Evolutionary conservation across 2,797 vertebrate species (phyloP).

Genomic region (Enteromius anoplus): DNA sequence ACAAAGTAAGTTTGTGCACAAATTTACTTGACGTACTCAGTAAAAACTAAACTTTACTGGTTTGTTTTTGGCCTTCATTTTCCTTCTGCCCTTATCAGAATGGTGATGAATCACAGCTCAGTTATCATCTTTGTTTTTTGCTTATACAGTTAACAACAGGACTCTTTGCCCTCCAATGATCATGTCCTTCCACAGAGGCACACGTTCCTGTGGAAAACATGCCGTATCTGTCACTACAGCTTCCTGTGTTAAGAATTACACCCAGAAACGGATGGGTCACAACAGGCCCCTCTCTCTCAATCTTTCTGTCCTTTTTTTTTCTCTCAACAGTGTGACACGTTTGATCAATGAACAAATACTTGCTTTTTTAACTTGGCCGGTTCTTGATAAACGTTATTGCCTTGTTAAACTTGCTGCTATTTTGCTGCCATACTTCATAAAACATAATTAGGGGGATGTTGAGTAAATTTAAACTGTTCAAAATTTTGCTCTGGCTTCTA

Average conservation of each 20-base stretch:
- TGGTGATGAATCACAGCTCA: constrained; percentile 5
- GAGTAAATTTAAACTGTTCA: background rate
- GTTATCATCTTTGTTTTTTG: constrained; percentile 14
- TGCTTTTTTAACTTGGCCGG: background rate
- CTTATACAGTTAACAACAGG: constrained; percentile 17
- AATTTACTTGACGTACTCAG: background rate
- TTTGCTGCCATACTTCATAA: constrained; percentile 11
- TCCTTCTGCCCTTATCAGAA: background rate
- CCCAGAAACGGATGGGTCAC: constrained; percentile 58
- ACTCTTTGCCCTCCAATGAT: constrained; percentile 18
- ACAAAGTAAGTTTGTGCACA: background rate
- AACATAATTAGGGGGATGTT: background rate
- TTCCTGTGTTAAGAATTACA: constrained; percentile 56
- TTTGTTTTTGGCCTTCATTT: background rate
- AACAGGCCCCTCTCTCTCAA: constrained; percentile 34
- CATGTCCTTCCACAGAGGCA: constrained; percentile 34
- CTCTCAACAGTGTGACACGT: background rate
- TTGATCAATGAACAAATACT: background rate
- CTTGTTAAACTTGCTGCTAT: constrained; percentile 3
- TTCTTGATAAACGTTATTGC: constrained; percentile 8
- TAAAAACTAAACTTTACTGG: background rate
- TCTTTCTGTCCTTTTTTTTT: constrained; percentile 27
- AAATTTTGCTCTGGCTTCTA: background rate
- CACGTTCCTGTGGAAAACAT: constrained; percentile 60
- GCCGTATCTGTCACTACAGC: constrained; percentile 55